phyloP scores from a whole-genome alignment of 1,140 invertebrate species.

The Sinonovacula constricta region DNA sequence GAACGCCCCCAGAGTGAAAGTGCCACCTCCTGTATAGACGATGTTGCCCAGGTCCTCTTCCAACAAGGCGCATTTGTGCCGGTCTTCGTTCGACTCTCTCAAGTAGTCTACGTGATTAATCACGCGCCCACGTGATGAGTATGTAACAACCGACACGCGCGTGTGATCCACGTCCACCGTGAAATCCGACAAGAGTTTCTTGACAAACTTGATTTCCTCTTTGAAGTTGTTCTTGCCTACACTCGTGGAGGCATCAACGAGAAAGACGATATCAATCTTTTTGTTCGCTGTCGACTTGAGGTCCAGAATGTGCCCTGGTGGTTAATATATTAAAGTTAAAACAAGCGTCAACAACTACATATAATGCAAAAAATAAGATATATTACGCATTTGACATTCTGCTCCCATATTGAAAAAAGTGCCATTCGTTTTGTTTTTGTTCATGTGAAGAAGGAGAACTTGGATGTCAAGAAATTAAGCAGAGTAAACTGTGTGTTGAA shows the following conservation, averaged over 20 bases:
- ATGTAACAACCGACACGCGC: conserved; percentile 84
- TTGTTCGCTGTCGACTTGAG: conserved; percentile 72
- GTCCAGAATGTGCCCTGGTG: conserved; percentile 78
- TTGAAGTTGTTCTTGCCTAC: conserved; percentile 85
- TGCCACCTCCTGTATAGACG: conserved; percentile 84
- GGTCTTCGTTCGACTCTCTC: conserved; percentile 75
- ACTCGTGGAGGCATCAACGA: conserved; percentile 85
- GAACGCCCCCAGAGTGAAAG: conserved; percentile 85
- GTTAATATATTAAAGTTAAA: no score
- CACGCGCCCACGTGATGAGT: conserved; percentile 82
- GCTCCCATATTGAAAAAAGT: no score
- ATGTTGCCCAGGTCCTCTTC: conserved; percentile 83
- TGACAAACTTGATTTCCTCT: conserved; percentile 86
- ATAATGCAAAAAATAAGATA: no score
- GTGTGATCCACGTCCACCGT: conserved; percentile 84
- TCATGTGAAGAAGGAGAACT: no score
- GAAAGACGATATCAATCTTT: conserved; percentile 84
- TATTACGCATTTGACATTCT: no score
- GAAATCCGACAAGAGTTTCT: conserved; percentile 86
- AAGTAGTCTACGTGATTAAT: conserved; percentile 84
- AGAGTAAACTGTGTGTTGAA: no score
- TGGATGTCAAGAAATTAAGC: no score
- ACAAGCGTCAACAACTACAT: no score
- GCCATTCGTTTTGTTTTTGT: no score
- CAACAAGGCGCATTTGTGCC: conserved; percentile 84